Evolutionary conservation across 2,113 vertebrate genomes (phyloP), one percentile per base, ranked within the genome.

Genomic region (Prinia subflava): DNA sequence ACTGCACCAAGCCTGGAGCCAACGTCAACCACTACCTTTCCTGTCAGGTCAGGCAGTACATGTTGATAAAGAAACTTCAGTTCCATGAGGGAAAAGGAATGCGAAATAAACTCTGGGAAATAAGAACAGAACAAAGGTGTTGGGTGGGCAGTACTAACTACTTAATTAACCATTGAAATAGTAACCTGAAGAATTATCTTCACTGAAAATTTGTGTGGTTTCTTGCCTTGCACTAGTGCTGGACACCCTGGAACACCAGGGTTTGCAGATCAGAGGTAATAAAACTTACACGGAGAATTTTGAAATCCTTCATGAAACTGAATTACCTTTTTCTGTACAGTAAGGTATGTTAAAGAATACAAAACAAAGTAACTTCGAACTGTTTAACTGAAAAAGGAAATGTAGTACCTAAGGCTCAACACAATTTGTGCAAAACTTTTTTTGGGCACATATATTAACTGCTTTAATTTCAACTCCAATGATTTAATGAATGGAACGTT

Each of bases 1-100:
- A 99, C 99, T 50, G 98, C 98, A 91, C 99, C 99, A 94, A 99
- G 98, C 78, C 99, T 98, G 97, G 99, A 99, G 74, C 99, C 99
- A 80, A 99, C 97, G 44, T 99, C 99, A 97, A 99, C 98, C 98
- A 99, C 95, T 86, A 98, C 80, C 83, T 98, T 98, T 79, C 98
- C 98, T 24, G 97, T 98, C 82, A 99, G 98, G 89, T 99, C 99
- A 69, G 99, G 99, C 57, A 99, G 98, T 89, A 98, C 97, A 37
- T 98, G 98, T 60, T 98, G 98, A 97, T 99, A 99, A 92, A 99
- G 98, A 95, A 99, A 99, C 97, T 98, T 98, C 90, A 99, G 98
- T 97, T 99, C 99, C 81, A 97, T 37, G 65, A 98, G 90, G 16
- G 99, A 99, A 98, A 99, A 99, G 21, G 99, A 99, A 98, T 99